phyloP scores from a whole-genome alignment of 2,113 vertebrate species.

The Brachyistius frenatus region DNA sequence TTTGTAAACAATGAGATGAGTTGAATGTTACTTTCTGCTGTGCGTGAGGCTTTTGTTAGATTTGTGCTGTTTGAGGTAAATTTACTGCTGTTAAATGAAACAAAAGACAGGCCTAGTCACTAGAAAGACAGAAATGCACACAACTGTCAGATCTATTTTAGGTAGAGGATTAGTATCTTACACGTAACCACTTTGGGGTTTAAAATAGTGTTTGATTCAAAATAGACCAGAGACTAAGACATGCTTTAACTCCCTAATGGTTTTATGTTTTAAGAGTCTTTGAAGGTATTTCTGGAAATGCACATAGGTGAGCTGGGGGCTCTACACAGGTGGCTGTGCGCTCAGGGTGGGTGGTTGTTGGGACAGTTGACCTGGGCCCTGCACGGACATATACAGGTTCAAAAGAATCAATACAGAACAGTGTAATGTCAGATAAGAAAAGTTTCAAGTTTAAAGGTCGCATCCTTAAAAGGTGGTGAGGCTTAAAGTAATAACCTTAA shows the following conservation, averaged over 20 bases:
- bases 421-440: neutral
- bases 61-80: neutral
- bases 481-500: no score
- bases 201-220: constrained; percentile 45
- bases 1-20: neutral
- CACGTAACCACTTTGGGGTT: constrained; percentile 50
- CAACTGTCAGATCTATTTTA: constrained; percentile 35
- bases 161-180: constrained; percentile 49
- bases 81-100: constrained; percentile 2
- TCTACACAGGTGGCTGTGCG: neutral
- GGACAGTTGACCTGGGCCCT: neutral
- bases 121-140: constrained; percentile 19
- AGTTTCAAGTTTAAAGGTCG: no score
- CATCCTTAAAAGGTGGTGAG: no score
- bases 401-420: neutral
- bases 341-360: neutral
- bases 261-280: constrained; percentile 78
- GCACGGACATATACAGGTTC: neutral
- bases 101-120: constrained; percentile 13
- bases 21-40: neutral
- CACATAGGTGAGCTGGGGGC: constrained; percentile 19
- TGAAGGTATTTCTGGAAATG: constrained; percentile 57
- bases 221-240: constrained; percentile 35
- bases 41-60: neutral
- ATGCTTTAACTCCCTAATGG: constrained; percentile 67